phyloP scores from a whole-genome alignment of 2,888 invertebrate species.

The Orgyia antiqua region DNA sequence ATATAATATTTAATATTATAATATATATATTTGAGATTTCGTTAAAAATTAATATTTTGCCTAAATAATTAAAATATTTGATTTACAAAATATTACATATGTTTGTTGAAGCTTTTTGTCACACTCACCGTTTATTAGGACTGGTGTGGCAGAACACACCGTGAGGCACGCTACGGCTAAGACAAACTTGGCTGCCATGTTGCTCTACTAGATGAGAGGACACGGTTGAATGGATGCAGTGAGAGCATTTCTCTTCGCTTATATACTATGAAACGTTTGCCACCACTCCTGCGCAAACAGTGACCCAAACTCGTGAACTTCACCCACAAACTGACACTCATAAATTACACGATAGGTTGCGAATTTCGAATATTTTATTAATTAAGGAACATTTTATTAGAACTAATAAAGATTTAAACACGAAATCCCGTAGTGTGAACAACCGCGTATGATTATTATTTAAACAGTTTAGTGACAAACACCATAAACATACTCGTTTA shows the following conservation, averaged over 20 bases:
- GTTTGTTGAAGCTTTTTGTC: background rate
- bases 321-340: conserved; percentile 61
- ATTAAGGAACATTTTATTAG: conserved; percentile 17
- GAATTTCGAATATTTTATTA: conserved; percentile 18
- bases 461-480: too few species aligned
- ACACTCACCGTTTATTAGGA: conserved; percentile 56
- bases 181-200: conserved; percentile 62
- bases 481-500: too few species aligned
- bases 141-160: conserved; percentile 53
- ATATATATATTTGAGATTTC: too few species aligned
- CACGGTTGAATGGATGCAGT: conserved; percentile 61
- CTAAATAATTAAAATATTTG: too few species aligned
- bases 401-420: conserved; percentile 1
- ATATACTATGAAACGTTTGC: conserved; percentile 44
- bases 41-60: too few species aligned
- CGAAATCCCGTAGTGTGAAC: too few species aligned
- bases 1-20: too few species aligned
- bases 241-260: conserved; percentile 74
- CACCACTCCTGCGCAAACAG: conserved; percentile 42
- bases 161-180: conserved; percentile 53
- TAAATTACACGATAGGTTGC: conserved; percentile 58
- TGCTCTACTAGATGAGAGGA: conserved; percentile 39
- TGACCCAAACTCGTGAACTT: conserved; percentile 61
- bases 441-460: too few species aligned
- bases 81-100: background rate